Evolutionary conservation across 2,888 invertebrate species (phyloP).

Genomic region (Hermaeophaga mercurialis): DNA sequence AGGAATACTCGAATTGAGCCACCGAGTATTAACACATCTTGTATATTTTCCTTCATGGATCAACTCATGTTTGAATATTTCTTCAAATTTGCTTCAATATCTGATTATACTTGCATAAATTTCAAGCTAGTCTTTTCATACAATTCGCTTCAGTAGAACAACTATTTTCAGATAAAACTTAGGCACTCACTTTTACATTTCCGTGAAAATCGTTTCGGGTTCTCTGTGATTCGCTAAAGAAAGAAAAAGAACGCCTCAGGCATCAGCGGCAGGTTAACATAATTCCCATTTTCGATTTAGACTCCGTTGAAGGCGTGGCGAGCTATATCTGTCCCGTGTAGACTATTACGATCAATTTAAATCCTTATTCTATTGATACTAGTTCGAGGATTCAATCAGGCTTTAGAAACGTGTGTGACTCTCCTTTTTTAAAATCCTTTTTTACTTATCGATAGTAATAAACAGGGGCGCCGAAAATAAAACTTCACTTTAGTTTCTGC

Average conservation of each 20-base stretch:
- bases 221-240: not conserved
- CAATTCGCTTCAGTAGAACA: too few species aligned
- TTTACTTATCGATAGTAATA: slow-evolving; percentile 4
- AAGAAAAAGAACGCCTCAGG: not conserved
- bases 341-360: slow-evolving; percentile 26
- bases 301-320: slow-evolving; percentile 12
- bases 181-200: not conserved
- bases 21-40: too few species aligned
- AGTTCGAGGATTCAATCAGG: slow-evolving; percentile 24
- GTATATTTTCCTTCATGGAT: too few species aligned
- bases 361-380: slow-evolving; percentile 22
- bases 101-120: too few species aligned
- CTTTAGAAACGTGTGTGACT: slow-evolving; percentile 6
- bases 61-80: too few species aligned
- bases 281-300: slow-evolving; percentile 21
- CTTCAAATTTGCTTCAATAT: too few species aligned
- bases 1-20: too few species aligned
- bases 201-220: not conserved
- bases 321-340: slow-evolving; percentile 17
- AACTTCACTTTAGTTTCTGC: too few species aligned
- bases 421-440: slow-evolving; percentile 2
- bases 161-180: too few species aligned
- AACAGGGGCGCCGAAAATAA: not conserved
- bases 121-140: too few species aligned
- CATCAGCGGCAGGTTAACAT: slow-evolving; percentile 12